Percentiles rank a stretch among this genome's conserved stretches.
Evolutionary conservation across 2,888 invertebrate genomes (phyloP).

Genomic region (Eupsilia transversa): DNA sequence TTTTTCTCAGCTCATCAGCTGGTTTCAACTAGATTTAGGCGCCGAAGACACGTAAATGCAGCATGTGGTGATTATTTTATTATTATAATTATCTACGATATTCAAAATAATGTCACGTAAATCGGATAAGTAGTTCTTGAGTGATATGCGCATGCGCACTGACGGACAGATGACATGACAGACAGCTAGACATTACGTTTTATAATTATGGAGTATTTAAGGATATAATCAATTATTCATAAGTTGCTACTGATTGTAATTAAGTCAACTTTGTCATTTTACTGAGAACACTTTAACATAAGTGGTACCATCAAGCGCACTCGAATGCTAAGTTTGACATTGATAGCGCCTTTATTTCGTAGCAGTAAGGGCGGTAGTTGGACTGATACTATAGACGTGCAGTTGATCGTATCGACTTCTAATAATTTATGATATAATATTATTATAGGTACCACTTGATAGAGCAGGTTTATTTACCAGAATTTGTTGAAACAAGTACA

Average conservation of each 20-base stretch:
- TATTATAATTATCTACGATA: constrained; percentile 11
- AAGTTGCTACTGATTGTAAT: constrained; percentile 10
- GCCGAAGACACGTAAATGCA: constrained; percentile 1
- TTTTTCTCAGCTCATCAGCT: not conserved
- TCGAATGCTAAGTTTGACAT: not conserved
- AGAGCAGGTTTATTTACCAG: not conserved
- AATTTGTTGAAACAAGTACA: constrained; percentile 30
- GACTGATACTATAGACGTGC: not conserved
- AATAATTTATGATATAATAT: not conserved
- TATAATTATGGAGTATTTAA: not conserved
- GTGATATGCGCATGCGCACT: constrained; percentile 13
- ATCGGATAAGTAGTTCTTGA: constrained; percentile 22
- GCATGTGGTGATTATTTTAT: not conserved
- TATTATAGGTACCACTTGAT: not conserved
- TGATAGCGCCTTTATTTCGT: not conserved
- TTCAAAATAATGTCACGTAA: constrained; percentile 37
- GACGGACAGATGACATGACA: constrained; percentile 29
- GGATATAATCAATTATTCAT: constrained; percentile 14
- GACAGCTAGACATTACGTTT: constrained; percentile 21
- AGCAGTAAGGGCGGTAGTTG: not conserved
- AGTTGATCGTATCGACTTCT: not conserved
- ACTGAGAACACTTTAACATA: constrained; percentile 14
- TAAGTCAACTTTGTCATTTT: not conserved
- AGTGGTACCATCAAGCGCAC: not conserved
- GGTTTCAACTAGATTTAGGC: constrained; percentile 23